Evolutionary conservation across 1,140 invertebrate species (phyloP).

Genomic region (Scaptomyza hsui): DNA sequence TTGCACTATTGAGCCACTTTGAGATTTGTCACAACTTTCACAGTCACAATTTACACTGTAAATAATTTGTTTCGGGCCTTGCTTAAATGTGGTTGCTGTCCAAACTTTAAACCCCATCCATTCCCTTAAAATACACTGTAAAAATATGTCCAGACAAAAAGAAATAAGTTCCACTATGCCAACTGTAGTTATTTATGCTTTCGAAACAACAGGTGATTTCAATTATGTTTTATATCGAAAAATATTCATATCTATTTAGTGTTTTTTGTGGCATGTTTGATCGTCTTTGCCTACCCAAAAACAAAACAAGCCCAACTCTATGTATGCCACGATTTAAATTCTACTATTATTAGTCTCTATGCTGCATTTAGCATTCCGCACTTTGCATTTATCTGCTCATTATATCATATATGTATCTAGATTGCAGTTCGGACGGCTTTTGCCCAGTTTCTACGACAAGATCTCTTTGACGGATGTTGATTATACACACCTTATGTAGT

Average conservation of each 20-base stretch:
- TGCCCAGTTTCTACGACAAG: constrained; percentile 10
- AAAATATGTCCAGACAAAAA: constrained; percentile 59
- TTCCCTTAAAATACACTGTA: constrained; percentile 56
- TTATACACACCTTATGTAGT: too few relatives aligned
- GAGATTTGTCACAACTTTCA: constrained; percentile 29
- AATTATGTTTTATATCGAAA: constrained; percentile 39
- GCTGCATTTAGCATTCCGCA: constrained; percentile 16
- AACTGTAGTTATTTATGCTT: constrained; percentile 77
- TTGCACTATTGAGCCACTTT: constrained; percentile 15
- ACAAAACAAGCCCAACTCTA: constrained; percentile 44
- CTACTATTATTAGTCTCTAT: constrained; percentile 19
- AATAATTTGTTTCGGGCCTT: constrained; percentile 72
- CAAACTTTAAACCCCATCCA: constrained; percentile 11
- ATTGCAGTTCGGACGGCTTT: constrained; percentile 21
- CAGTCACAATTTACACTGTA: constrained; percentile 68
- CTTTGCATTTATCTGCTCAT: constrained; percentile 8
- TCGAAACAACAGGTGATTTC: constrained; percentile 74
- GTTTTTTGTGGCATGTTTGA: constrained; percentile 74
- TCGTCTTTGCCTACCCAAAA: constrained; percentile 52
- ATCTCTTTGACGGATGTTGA: constrained; percentile 37
- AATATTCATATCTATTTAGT: constrained; percentile 44
- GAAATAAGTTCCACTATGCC: constrained; percentile 48
- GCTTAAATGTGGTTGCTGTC: constrained; percentile 37
- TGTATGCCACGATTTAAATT: constrained; percentile 8
- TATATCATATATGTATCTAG: constrained; percentile 2